Base-by-base conservation (phyloP, 2,113 vertebrate genomes). In the Tiliqua scincoides region DNA sequence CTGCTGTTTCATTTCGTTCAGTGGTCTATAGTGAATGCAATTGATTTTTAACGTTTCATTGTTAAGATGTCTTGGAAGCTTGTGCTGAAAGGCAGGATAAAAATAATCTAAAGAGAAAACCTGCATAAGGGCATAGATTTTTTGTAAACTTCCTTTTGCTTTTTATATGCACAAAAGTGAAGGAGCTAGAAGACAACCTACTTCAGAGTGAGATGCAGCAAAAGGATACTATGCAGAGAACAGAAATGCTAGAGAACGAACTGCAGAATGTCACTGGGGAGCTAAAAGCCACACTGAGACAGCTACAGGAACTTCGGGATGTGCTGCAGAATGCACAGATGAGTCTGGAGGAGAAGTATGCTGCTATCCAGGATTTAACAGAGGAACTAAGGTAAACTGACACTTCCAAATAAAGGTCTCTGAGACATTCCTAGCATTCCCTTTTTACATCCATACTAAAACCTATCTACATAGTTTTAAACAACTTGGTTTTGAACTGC, bases 151-250 rank as follows among this genome's bases (percentile, higher is more conserved):
- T 82, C 80, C 59, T 27, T 88, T 23, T 75, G 87, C 15, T 86
- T 8, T 27, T 35, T 84, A 25, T n/a, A 27, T 87, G 48, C 30
- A 87, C 84, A 90, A 90, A 61, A 99, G 98, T 97, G 90, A 96
- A 96, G 85, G 96, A 97, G 85, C 95, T 99, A 90, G 97, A 99
- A 96, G 98, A 98, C 71, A 97, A 97, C 85, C 95, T 99, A 61
- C 96, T 98, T 85, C 96, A 96, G 70, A 98, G 95, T 91, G 96
- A 98, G 88, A 94, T 93, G 57, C 93, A 97, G 86, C 94, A 97
- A 79, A 96, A 96, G 27, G 97, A 97, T 92, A 97, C 97, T 30
- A 92, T 97, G 48, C 97, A 98, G 93, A 97, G 97, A 95, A 96
- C 94, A 27, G 97, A 96, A 95, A 95, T 97, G 79, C 91, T 99